These are phyloP conservation scores for Sardina pilchardus DNA, from an alignment of 2,113 vertebrate species.

Conservation along the genomic window DNA sequence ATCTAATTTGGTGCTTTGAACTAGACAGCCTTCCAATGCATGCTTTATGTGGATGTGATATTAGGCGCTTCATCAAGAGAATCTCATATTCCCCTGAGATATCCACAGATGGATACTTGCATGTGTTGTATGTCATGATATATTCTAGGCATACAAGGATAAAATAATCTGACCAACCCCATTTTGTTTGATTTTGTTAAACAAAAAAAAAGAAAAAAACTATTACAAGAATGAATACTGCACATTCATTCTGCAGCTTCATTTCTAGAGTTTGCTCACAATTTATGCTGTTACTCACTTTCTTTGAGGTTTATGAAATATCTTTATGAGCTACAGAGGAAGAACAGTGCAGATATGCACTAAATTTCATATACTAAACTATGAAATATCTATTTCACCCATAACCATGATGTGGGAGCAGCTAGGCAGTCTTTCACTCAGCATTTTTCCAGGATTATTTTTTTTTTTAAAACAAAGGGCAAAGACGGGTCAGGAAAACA, in stretches of 20 bases:
- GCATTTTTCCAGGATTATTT: neutral
- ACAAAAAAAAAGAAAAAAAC: neutral
- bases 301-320: slow-evolving; percentile 11
- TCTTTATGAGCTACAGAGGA: neutral
- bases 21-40: slow-evolving; percentile 32
- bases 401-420: neutral
- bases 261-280: neutral
- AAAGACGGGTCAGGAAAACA: neutral
- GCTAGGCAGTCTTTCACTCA: neutral
- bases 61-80: slow-evolving; percentile 53
- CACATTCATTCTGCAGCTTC: neutral
- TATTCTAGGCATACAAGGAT: neutral
- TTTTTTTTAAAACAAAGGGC: neutral
- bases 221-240: slow-evolving; percentile 2
- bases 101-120: slow-evolving; percentile 2
- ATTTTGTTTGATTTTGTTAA: neutral
- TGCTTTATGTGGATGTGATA: slow-evolving; percentile 43
- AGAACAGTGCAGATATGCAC: neutral
- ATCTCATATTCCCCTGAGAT: slow-evolving; percentile 9
- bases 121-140: neutral
- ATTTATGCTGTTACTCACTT: neutral
- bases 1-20: slow-evolving; percentile 8
- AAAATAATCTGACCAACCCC: neutral
- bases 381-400: neutral
- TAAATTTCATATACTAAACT: neutral